phyloP scores from a whole-genome alignment of 2,888 invertebrate genomes.

The Tholera decimalis region DNA sequence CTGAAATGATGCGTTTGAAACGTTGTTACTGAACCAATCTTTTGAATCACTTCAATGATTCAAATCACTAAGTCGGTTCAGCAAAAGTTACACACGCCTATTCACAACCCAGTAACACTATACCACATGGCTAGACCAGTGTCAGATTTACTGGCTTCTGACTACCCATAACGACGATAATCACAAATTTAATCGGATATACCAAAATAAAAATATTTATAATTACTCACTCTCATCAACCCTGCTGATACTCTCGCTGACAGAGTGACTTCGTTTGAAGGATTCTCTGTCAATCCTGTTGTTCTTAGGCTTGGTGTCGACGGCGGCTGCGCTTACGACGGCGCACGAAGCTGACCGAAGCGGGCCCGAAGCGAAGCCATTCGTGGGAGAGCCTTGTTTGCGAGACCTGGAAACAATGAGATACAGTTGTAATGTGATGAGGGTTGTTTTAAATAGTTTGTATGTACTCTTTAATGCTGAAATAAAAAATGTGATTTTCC shows the following conservation, averaged over 20 bases:
- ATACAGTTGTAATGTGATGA: slow-evolving; percentile 17
- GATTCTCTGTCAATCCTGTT: slow-evolving; percentile 79
- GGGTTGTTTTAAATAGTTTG: background rate
- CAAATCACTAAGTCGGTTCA: no score
- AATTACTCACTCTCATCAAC: slow-evolving; percentile 85
- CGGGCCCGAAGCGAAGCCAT: slow-evolving; percentile 84
- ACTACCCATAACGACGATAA: no score
- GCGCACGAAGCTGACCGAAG: slow-evolving; percentile 87
- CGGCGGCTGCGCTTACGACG: slow-evolving; percentile 82
- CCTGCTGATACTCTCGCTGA: slow-evolving; percentile 87
- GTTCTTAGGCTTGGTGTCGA: slow-evolving; percentile 76
- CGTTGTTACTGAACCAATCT: no score
- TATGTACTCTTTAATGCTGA: background rate
- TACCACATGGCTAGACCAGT: no score
- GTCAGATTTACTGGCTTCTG: no score
- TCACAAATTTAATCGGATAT: no score
- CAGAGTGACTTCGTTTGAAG: slow-evolving; percentile 88
- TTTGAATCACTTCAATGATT: no score
- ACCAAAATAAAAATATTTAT: no score
- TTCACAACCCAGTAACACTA: no score
- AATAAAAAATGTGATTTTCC: no score
- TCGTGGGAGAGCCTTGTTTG: slow-evolving; percentile 84
- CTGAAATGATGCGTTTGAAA: no score
- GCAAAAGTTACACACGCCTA: no score
- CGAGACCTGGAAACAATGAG: slow-evolving; percentile 79